phyloP scores from a whole-genome alignment of 2,113 vertebrate species.

The Genyomyrus donnyi region DNA sequence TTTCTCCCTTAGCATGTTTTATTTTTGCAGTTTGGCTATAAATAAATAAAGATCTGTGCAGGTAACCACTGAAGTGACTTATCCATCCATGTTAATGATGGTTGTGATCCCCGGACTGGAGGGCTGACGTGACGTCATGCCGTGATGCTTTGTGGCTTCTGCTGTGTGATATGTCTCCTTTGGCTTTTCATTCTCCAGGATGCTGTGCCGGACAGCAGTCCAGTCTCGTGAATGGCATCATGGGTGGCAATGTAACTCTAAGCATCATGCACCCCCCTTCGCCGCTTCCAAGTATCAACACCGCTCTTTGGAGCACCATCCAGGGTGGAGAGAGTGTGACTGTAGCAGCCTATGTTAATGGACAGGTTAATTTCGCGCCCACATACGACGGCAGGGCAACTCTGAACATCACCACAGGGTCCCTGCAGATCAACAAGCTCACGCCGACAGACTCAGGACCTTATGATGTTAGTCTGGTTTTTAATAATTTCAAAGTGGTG shows the following conservation, averaged over 20 bases:
- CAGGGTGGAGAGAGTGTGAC: not conserved
- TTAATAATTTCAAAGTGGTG: rapidly evolving
- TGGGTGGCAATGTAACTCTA: not conserved
- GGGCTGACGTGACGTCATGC: not conserved
- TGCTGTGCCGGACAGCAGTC: not conserved
- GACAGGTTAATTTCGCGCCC: rapidly evolving
- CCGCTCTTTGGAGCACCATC: not conserved
- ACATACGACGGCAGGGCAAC: not conserved
- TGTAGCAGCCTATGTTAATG: not conserved
- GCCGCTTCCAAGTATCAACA: not conserved
- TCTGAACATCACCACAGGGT: not conserved
- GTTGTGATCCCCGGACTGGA: not conserved
- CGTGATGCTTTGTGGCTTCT: not conserved
- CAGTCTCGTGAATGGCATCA: not conserved
- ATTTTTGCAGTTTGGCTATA: not conserved
- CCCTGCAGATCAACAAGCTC: not conserved
- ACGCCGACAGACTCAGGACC: not conserved
- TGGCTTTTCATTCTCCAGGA: not conserved
- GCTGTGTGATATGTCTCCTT: not conserved
- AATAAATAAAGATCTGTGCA: not conserved
- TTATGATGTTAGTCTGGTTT: not conserved
- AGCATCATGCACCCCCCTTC: not conserved
- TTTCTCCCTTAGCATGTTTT: not conserved
- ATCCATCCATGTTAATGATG: not conserved
- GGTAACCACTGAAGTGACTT: not conserved